Base-by-base conservation (phyloP, 2,888 invertebrate genomes). In the Barypeithes pellucidus region DNA sequence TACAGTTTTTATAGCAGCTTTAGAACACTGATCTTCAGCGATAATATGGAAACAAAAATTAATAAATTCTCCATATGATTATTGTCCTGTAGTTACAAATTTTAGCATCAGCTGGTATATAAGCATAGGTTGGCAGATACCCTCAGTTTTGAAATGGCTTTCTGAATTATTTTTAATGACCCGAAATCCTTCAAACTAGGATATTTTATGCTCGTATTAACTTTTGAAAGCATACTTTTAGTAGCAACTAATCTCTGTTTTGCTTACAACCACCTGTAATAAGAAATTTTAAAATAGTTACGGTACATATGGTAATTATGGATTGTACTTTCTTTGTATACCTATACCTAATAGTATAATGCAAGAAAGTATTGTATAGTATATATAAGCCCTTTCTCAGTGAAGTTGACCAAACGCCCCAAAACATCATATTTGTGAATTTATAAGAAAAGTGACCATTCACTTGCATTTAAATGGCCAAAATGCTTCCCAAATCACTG, bases 21-120 rank as follows among this genome's bases (percentile, higher is more conserved):
- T 61, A 16, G 43, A 63, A 36, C 63, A 43, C 8, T 50, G 57
- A 9, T 63, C 43, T 33, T 20, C 20, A 47, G 29, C 39, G 29
- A 70, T 72, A 39, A 24, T 33, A 52, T 67, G 18, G 14, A 14
- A 60, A 60, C 72, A 72, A 54, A 72, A 67, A 20, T 72, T 60
- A 22, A 67, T n/a, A 60, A 72, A 67, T 60, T 72, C 52, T 18
- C 59, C 29, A 33, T 22, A 60, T 2, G 18, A n/a, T 24, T 47
- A 29, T 24, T 36, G 22, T 43, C 66, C 59, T 29, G 29, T 22
- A 33, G 59, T 36, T 14, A 54, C 9, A 36, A 39, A 65, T 18
- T 29, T 24, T 18, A 72, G 29, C 45, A 57, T 62, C 29, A 72
- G 29, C 47, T 68, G 62, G 36, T 69, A 68, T 20, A 68, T 22